phyloP scores from a whole-genome alignment of 2,888 invertebrate genomes.

The Hydroisotoma schaefferi region DNA sequence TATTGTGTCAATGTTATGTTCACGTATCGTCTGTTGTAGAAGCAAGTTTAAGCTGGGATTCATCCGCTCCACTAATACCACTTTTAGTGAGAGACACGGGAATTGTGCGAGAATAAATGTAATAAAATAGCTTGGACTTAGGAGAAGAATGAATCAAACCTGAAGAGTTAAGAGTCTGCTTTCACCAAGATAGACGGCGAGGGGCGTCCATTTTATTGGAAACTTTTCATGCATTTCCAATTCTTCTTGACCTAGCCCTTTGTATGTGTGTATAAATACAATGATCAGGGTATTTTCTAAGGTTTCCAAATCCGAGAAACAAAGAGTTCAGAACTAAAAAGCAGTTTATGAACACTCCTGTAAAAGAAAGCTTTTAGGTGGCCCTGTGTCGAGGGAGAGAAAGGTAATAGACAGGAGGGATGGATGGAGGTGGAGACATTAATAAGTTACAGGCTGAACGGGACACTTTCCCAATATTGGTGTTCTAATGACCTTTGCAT shows the following conservation, averaged over 20 bases:
- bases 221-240: too few species aligned
- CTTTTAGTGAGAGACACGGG: neutral
- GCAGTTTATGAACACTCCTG: neutral
- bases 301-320: too few species aligned
- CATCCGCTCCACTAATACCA: neutral
- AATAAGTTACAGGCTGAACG: slow-evolving; percentile 35
- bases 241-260: too few species aligned
- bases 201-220: too few species aligned
- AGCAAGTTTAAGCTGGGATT: too few species aligned
- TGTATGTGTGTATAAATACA: too few species aligned
- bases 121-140: neutral
- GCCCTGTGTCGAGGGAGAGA: neutral
- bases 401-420: neutral
- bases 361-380: neutral
- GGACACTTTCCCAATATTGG: slow-evolving; percentile 43
- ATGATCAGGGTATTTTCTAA: too few species aligned
- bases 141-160: neutral
- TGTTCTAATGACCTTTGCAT: neutral
- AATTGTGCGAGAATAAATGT: neutral
- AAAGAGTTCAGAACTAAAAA: neutral
- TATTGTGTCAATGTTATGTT: too few species aligned
- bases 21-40: too few species aligned
- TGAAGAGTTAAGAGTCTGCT: too few species aligned
- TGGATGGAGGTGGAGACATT: slow-evolving; percentile 32
- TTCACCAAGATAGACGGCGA: too few species aligned